These are phyloP conservation scores for Glaucomys volans DNA, from an alignment of 2,113 vertebrate genomes.

Conservation along the genomic window DNA sequence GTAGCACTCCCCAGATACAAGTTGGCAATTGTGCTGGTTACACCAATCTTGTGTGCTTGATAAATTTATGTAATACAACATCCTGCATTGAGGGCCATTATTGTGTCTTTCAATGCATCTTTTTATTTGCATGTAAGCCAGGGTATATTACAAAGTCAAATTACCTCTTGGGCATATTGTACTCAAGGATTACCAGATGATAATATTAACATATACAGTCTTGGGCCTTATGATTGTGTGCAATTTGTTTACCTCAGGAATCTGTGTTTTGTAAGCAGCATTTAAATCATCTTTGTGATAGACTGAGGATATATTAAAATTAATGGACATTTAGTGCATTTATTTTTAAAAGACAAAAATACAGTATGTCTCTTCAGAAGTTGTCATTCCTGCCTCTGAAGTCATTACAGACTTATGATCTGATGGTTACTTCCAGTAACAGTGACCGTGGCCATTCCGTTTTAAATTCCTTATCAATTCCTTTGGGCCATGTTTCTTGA, in stretches of 20 bases:
- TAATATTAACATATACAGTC: not conserved
- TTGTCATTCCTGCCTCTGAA: slow-evolving; percentile 1
- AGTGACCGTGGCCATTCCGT: not conserved
- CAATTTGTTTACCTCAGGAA: not conserved
- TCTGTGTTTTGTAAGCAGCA: slow-evolving; percentile 6
- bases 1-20: slow-evolving; percentile 21
- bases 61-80: slow-evolving; percentile 14
- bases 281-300: not conserved
- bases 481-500: slow-evolving; percentile 31
- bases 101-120: not conserved
- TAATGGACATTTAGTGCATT: not conserved
- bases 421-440: slow-evolving; percentile 1
- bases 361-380: not conserved
- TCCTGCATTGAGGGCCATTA: not conserved
- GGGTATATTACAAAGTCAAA: slow-evolving; percentile 11
- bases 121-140: not conserved
- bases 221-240: not conserved
- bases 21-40: not conserved
- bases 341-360: slow-evolving; percentile 45
- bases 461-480: not conserved
- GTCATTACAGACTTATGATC: slow-evolving; percentile 40
- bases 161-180: not conserved
- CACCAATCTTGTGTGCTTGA: slow-evolving; percentile 31
- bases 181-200: not conserved
- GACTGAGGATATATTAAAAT: slow-evolving; percentile 41